Conservation (phyloP, 2,888 invertebrate genomes). For the Spodoptera exigua region DNA sequence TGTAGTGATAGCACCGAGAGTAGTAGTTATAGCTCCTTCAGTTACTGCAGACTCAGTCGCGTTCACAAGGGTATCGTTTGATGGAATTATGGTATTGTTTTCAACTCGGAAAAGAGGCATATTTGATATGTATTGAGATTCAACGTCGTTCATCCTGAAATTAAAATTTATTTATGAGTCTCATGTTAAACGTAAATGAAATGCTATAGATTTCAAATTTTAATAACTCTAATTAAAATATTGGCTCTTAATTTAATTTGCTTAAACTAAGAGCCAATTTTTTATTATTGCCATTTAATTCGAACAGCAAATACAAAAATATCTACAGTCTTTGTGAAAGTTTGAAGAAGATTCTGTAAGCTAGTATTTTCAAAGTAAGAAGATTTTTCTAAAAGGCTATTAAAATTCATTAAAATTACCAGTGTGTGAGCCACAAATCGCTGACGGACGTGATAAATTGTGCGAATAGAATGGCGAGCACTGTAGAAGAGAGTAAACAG, state of each 20-base stretch:
- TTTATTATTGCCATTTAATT: too few relatives aligned
- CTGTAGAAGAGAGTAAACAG: conserved; percentile 85
- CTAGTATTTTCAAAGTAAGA: too few relatives aligned
- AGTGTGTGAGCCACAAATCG: conserved; percentile 94
- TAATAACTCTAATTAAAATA: too few relatives aligned
- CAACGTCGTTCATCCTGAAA: conserved; percentile 84
- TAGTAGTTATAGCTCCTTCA: conserved; percentile 12
- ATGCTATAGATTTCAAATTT: too few relatives aligned
- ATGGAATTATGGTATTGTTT: not conserved
- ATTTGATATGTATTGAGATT: conserved; percentile 57
- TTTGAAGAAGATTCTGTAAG: too few relatives aligned
- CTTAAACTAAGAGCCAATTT: too few relatives aligned
- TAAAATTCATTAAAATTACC: conserved; percentile 85
- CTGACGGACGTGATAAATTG: conserved; percentile 92
- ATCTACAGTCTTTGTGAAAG: too few relatives aligned
- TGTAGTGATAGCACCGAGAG: conserved; percentile 13
- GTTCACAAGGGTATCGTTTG: conserved; percentile 3
- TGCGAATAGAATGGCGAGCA: conserved; percentile 90
- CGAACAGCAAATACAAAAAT: too few relatives aligned
- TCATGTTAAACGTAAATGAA: too few relatives aligned
- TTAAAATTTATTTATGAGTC: too few relatives aligned
- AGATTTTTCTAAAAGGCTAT: not conserved
- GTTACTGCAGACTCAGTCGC: conserved; percentile 14
- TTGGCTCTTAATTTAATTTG: too few relatives aligned
- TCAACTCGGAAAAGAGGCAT: conserved; percentile 4